A percentile compares a stretch with the other conserved stretches of the same genome.
Evolutionary conservation across 1,140 invertebrate species (phyloP).

Genomic region (Listronotus bonariensis): DNA sequence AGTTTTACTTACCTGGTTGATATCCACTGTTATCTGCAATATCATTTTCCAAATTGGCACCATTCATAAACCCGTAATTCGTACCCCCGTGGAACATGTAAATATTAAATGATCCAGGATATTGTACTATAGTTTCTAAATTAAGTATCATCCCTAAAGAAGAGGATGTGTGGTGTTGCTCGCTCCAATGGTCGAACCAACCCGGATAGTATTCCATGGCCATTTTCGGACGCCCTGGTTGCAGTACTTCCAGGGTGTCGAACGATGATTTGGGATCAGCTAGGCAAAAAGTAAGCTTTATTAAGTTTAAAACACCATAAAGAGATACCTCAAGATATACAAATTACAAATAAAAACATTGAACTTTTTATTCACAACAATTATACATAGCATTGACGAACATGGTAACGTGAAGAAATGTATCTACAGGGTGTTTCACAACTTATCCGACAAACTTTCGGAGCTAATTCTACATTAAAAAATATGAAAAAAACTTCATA

Average conservation of each 20-base stretch:
- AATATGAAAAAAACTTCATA: too few relatives aligned
- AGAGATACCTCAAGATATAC: too few relatives aligned
- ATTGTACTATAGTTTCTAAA: conserved; percentile 46
- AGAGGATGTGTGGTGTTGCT: conserved; percentile 42
- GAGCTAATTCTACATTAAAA: too few relatives aligned
- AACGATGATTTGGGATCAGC: conserved; percentile 52
- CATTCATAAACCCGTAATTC: conserved; percentile 71
- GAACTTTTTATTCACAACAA: too few relatives aligned
- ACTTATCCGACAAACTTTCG: too few relatives aligned
- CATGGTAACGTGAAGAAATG: too few relatives aligned
- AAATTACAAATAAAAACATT: too few relatives aligned
- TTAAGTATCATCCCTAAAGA: conserved; percentile 19
- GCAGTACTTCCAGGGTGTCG: conserved; percentile 55
- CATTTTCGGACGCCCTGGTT: conserved; percentile 63
- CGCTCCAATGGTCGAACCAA: conserved; percentile 63
- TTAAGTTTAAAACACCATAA: not conserved
- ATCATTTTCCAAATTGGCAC: conserved; percentile 59
- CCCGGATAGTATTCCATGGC: conserved; percentile 71
- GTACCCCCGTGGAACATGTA: conserved; percentile 78
- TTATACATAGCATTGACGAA: too few relatives aligned
- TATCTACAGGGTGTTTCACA: too few relatives aligned
- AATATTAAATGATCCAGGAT: conserved; percentile 65
- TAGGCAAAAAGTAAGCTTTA: not conserved
- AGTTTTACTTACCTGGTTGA: conserved; percentile 45
- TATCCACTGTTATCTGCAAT: conserved; percentile 46